Conservation (phyloP, 2,113 vertebrate genomes). For the Dermatemys mawii region DNA sequence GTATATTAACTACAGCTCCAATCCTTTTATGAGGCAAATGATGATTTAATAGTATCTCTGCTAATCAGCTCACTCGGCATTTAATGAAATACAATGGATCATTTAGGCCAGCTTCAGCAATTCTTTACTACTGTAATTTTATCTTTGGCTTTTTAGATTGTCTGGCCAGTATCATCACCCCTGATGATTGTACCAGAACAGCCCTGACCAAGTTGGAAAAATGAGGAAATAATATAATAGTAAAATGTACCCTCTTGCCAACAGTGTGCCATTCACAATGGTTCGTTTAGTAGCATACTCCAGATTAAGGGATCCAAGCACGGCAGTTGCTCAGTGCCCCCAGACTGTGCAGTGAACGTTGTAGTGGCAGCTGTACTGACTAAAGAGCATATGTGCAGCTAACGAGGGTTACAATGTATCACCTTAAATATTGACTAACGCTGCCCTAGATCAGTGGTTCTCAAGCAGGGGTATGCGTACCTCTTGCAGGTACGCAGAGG, state of each 20-base stretch:
- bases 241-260: neutral
- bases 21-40: fast-evolving
- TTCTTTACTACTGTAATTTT: neutral
- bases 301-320: fast-evolving
- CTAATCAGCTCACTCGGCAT: neutral
- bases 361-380: neutral
- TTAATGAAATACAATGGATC: fast-evolving
- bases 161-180: fast-evolving
- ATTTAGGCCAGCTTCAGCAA: neutral
- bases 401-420: fast-evolving
- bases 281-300: neutral
- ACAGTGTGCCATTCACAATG: neutral
- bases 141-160: fast-evolving
- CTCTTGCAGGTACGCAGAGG: too few relatives aligned
- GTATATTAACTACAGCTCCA: fast-evolving
- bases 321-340: fast-evolving
- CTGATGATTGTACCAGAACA: neutral
- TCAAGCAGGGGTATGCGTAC: too few relatives aligned
- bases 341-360: neutral
- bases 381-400: fast-evolving
- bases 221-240: neutral
- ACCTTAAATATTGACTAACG: neutral
- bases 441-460: neutral
- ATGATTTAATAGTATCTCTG: neutral
- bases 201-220: fast-evolving